Evolutionary conservation across 2,888 invertebrate genomes (phyloP), one percentile per base, ranked within the genome.

Genomic region (Deilephila elpenor): DNA sequence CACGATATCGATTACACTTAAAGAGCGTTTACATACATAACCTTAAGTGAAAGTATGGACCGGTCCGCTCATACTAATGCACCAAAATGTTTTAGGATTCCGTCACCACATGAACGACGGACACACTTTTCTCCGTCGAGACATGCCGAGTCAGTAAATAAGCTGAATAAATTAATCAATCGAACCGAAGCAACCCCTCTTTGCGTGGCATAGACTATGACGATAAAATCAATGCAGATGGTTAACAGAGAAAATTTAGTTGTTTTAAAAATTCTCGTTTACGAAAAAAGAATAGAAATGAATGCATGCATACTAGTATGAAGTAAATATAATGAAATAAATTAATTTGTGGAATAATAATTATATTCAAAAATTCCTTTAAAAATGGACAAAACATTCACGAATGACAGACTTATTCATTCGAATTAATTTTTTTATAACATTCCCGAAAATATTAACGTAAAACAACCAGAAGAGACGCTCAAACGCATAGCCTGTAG

Each of bases 11-110:
- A 90, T 89, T 87, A 88, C 88, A 89, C 89, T 91, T 89, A 88
- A 86, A 85, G 85, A 85, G 85, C 88, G 91, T 93, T 93, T 93
- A 91, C 89, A 92, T 88, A 93, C 93, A 92, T 93, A 93, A 94
- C 92, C 89, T 90, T 86, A 88, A 93, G 94, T 94, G 94, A 94
- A 94, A 94, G 94, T 94, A 88, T 82, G 88, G 80, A 81, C 91
- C 85, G 85, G 90, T 88, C 85, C 81, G 81, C 87, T 86, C 93
- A 94, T 94, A 93, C 93, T 93, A 93, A 94, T 94, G 92, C 84
- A 73, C 89, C 84, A 88, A 91, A 93, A 91, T 90, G 87, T 87
- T 92, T 93, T 88, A 92, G 92, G 90, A 94, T 93, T 94, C 93
- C 86, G 86, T 87, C 87, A 88, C 89, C 89, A 92, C 89, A 88